Conservation (phyloP, 2,888 invertebrate species). For the Phortica magna region DNA sequence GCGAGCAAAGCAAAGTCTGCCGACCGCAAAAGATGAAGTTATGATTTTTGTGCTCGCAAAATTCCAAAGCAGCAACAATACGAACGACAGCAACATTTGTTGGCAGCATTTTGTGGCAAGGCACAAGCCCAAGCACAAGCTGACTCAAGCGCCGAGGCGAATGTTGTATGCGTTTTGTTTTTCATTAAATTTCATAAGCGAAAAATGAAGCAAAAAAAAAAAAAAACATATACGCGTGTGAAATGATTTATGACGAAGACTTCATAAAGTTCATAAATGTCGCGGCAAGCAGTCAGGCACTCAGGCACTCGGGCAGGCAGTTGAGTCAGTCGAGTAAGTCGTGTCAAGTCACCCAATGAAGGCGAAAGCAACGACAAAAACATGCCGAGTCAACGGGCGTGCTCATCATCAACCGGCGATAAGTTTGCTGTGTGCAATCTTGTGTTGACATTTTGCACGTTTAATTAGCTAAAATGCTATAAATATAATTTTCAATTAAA, state of each 20-base stretch:
- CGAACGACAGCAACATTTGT: not conserved
- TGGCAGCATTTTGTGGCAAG: conserved; percentile 9
- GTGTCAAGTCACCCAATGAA: not conserved
- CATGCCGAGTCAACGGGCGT: not conserved
- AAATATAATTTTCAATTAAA: conserved; percentile 73
- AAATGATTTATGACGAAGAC: conserved; percentile 72
- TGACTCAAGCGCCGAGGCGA: not conserved
- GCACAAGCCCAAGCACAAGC: not conserved
- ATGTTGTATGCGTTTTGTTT: conserved; percentile 45
- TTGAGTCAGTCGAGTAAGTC: not conserved
- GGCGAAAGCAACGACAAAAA: not conserved
- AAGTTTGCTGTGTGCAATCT: conserved; percentile 21
- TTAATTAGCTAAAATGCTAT: conserved; percentile 74
- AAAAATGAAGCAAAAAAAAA: too few relatives aligned
- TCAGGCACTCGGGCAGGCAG: conserved; percentile 31
- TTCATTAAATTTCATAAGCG: conserved; percentile 33
- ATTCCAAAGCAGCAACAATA: conserved; percentile 5
- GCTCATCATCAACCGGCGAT: not conserved
- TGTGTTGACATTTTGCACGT: conserved; percentile 64
- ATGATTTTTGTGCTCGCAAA: conserved; percentile 29
- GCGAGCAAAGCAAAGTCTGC: not conserved
- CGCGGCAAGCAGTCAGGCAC: conserved; percentile 68
- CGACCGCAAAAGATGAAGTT: conserved; percentile 34
- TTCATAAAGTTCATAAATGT: conserved; percentile 73
- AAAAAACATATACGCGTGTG: conserved; percentile 41